These are phyloP conservation scores for Peromyscus attwateri DNA, from an alignment of 2,797 vertebrate genomes.

Conservation along the genomic window DNA sequence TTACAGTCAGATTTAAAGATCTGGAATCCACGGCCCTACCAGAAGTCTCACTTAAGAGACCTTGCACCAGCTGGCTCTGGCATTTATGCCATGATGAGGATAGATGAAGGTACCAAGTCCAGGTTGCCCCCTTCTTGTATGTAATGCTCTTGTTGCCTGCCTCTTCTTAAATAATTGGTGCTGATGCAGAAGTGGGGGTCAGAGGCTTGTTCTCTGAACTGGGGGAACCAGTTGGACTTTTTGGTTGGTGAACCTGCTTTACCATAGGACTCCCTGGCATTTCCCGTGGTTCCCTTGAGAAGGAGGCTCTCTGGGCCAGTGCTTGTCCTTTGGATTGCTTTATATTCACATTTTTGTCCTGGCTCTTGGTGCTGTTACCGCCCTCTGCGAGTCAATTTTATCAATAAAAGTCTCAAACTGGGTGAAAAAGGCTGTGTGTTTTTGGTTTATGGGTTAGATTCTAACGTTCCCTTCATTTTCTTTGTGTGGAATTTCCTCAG, in stretches of 20 bases:
- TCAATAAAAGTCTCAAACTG: conserved; percentile 61
- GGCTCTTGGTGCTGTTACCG: conserved; percentile 8
- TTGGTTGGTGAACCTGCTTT: not conserved
- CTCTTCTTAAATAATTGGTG: not conserved
- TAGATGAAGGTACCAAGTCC: not conserved
- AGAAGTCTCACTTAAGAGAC: not conserved
- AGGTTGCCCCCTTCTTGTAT: not conserved
- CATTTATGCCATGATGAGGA: not conserved
- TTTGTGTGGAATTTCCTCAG: conserved; percentile 50
- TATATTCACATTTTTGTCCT: not conserved
- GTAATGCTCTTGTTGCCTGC: not conserved
- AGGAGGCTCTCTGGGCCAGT: not conserved
- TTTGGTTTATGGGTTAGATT: conserved; percentile 56
- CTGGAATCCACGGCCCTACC: not conserved
- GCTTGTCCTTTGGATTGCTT: not conserved
- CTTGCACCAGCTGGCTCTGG: not conserved
- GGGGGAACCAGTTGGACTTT: not conserved
- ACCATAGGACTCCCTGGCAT: not conserved
- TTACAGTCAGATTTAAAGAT: not conserved
- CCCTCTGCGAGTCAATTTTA: conserved; percentile 39
- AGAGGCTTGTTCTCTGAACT: not conserved
- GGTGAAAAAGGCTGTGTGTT: conserved; percentile 47
- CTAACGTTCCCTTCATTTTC: conserved; percentile 32
- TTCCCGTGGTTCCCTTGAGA: not conserved
- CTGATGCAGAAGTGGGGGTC: not conserved